Base-by-base conservation (phyloP, 2,113 vertebrate species). In the Ceuthmochares aereus region DNA sequence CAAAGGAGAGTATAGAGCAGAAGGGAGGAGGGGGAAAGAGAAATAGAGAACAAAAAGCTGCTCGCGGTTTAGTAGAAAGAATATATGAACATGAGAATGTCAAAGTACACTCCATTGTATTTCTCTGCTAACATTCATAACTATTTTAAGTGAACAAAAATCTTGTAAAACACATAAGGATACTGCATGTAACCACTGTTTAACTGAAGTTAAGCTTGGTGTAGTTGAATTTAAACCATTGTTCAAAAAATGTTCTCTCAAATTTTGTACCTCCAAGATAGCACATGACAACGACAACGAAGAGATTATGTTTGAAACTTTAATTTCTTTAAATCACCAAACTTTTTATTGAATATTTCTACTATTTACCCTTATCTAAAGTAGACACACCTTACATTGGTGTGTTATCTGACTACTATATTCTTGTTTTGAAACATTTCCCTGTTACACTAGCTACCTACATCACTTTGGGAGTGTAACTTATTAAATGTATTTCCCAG, bases 381-480 rank as follows among this genome's bases (percentile, higher is more conserved):
- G 14, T 14, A 63, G 63, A 84, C 36, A n/a, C 9, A 36, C 52
- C 34, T 89, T 27, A 6, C 43, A 37, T 29, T 83, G 30, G 7
- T 6, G 2, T 21, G 14, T 56, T 90, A 54, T 36, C 6, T 0
- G 6, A 27, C 4, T 75, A 12, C 8, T 43, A 7, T 56, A 36
- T 68, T 7, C 7, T 36, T 58, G 29, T 66, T 69, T 80, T 86
- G 56, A 83, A 86, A 66, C 3, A 7, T 36, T 85, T 76, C n/a
- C 19, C 13, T 45, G 7, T 88, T 40, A 9, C 2, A 0, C 25
- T 42, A 47, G 16, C 14, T 67, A 43, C 14, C 12, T 14, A 0
- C 43, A 16, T 29, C 9, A 20, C 51, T 87, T 80, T 42, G 79
- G 58, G 37, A 84, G 9, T 1, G 2, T 40, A 52, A 84, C 47